Base-by-base conservation (phyloP, 1,140 invertebrate species). In the Habropoda laboriosa region DNA sequence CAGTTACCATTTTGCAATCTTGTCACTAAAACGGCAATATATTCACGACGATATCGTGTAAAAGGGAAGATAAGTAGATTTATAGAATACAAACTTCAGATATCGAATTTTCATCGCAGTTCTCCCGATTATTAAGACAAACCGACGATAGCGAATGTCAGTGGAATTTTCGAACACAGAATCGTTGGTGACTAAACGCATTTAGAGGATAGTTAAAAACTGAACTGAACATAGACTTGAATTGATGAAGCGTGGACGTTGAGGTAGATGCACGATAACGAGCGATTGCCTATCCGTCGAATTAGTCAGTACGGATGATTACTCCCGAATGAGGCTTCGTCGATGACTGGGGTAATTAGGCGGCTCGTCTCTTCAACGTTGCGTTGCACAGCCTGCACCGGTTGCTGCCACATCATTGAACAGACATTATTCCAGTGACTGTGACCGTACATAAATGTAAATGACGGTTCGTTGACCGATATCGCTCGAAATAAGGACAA, bases 281-380 rank as follows among this genome's bases (percentile, higher is more conserved):
- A 58, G 0, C 38, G 76, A 79, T 73, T 55, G 68, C 47, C 58
- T 63, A 57, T 57, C 61, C 51, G 67, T 68, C 67, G 60, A 71
- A 66, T 81, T 79, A 79, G 49, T 79, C 75, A 63, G 49, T 58
- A 66, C 75, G 75, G 70, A 74, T 82, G 78, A 80, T 82, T 82
- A 80, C 66, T 49, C 51, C 63, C 61, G 55, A 74, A 82, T 71
- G 77, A 75, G 81, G 70, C 71, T 53, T 35, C 70, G 57, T 53
- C 68, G 78, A 75, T 80, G 81, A 76, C 77, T 71, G 40, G 79
- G 77, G 13, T 82, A 82, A 82, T 82, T 82, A 82, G 81, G 61
- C 47, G 79, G 57, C 58, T 75, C 58, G 58, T 57, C 70, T 75
- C 81, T 82, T 68, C 81, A 30, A 73, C 58, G 55, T 79, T 35